These are phyloP conservation scores for Thereva nobilitata DNA, from an alignment of 2,888 invertebrate species.

Conservation along the genomic window DNA sequence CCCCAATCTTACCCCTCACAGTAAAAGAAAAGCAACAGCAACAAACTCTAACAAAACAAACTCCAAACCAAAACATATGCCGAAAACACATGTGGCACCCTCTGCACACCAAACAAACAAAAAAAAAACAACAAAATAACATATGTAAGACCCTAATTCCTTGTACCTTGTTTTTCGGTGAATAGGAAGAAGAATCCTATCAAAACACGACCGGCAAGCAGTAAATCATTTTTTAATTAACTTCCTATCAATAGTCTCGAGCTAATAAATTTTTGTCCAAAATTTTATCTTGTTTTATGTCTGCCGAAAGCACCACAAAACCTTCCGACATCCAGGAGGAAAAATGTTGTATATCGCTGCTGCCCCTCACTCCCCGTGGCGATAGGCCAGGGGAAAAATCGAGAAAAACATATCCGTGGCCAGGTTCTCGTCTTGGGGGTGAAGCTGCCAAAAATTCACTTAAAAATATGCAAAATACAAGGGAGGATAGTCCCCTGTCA, in stretches of 20 bases:
- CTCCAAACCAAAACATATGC: no score
- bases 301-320: constrained; percentile 1
- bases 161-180: no score
- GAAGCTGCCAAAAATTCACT: constrained; percentile 40
- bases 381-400: constrained; percentile 4
- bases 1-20: no score
- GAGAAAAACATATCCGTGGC: constrained; percentile 6
- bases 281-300: constrained; percentile 13
- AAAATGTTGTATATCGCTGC: background rate
- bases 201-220: background rate
- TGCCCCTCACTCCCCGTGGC: background rate
- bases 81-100: no score
- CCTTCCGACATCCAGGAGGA: background rate
- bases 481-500: constrained; percentile 7
- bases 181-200: no score
- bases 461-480: constrained; percentile 37
- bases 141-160: no score
- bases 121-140: no score
- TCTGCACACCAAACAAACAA: no score
- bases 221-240: constrained; percentile 37
- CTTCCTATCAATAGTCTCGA: constrained; percentile 27
- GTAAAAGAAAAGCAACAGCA: no score
- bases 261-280: constrained; percentile 24
- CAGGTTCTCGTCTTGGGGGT: background rate
- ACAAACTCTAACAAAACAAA: no score